Base-by-base conservation (phyloP, 2,797 vertebrate species). In the Silurus aristotelis region DNA sequence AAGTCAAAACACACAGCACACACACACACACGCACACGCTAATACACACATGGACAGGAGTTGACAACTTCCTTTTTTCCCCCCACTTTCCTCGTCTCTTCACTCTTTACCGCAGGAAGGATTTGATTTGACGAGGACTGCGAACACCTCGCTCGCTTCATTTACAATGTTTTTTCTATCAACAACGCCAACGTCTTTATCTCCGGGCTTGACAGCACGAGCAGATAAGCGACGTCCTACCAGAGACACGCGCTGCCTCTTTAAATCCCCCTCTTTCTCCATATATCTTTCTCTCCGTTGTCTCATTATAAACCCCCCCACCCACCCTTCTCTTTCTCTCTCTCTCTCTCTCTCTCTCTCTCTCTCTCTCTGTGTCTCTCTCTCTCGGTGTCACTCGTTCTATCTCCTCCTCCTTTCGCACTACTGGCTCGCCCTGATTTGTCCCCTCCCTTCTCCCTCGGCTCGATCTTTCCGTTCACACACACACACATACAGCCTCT, bases 261-360 rank as follows among this genome's bases (percentile, higher is more conserved):
- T 94, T 94, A 94, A 95, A 93, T 92, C 92, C 92, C 92, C 94
- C 92, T 92, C 84, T 88, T 89, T 85, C 92, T 90, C 90, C 71
- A 79, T 90, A 90, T 89, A 92, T 95, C 92, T 92, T 83, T 87
- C 89, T 87, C 91, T 89, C 91, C 9, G 72, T 79, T 83, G 66
- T 83, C 80, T 83, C 58, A 2, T 86, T 79, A 83, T 79, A 72
- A 55, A 83, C 76, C 86, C 84, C 77, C 84, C 67, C 64, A 1
- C 84, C 72, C 80, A 46, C 68, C 80, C 55, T 70, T 80, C 85
- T 82, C 68, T 80, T 80, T 75, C 87, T 84, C 90, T 88, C 90
- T 73, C 27, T 88, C 89, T 84, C 83, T 85, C 84, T 88, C 86
- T 66, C 86, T 82, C 83, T 66, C 89, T 82, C 79, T 14, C 83